These are phyloP conservation scores for Xylocampa areola DNA, from an alignment of 2,888 invertebrate species.

Conservation along the genomic window DNA sequence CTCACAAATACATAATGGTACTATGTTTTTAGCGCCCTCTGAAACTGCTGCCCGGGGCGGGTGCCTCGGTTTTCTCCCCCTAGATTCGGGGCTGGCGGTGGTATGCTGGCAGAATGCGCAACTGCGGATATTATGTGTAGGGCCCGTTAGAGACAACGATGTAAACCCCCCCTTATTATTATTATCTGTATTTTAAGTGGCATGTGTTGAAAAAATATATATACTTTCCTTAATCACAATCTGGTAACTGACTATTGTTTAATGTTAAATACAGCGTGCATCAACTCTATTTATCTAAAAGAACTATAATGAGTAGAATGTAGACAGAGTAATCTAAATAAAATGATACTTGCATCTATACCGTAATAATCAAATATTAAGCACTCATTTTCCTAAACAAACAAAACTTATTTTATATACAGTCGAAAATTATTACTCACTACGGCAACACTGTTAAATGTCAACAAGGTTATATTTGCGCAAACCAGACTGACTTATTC, in stretches of 20 bases:
- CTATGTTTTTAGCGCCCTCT: no score
- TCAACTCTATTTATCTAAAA: constrained; percentile 72
- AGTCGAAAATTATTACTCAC: constrained; percentile 86
- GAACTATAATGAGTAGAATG: constrained; percentile 68
- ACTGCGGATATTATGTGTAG: no score
- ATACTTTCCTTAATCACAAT: constrained; percentile 78
- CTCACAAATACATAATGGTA: no score
- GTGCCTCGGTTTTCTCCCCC: no score
- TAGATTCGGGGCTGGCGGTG: no score
- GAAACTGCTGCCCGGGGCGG: no score
- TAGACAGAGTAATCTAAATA: constrained; percentile 69
- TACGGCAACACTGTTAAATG: constrained; percentile 89
- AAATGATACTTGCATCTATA: constrained; percentile 65
- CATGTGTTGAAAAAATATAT: constrained; percentile 83
- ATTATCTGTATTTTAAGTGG: constrained; percentile 55
- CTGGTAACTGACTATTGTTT: constrained; percentile 87
- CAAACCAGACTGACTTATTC: constrained; percentile 81
- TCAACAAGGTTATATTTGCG: constrained; percentile 84
- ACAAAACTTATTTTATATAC: constrained; percentile 86
- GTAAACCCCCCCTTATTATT: constrained; percentile 26
- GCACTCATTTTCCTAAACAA: constrained; percentile 83
- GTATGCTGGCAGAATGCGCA: no score
- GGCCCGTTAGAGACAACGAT: constrained; percentile 10
- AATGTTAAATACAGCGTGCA: constrained; percentile 75
- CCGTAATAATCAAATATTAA: constrained; percentile 72